Base-by-base conservation (phyloP, 1,140 invertebrate species). In the Mactra quadrangularis region DNA sequence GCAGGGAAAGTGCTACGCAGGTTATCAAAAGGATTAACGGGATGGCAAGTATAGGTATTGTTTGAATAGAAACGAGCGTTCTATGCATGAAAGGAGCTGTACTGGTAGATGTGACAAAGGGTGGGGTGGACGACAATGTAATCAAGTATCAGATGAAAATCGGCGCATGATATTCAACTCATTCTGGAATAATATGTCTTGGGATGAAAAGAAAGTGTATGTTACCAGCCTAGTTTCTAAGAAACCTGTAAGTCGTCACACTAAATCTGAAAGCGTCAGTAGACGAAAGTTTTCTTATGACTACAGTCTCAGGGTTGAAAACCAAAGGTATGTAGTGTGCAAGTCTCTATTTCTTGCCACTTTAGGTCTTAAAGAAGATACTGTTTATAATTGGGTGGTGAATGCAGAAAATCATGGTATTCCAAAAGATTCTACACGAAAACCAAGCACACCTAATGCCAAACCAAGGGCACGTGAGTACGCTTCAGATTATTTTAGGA, bases 341-440 rank as follows among this genome's bases (percentile, higher is more conserved):
- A 74, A 74, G 33, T 6, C 33, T 13, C 11, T 74, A 53, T 74
- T 68, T 47, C 47, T 68, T 29, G 25, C 38, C 22, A 68, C 64
- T 19, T 31, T 64, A 38, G 60, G 60, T 3, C 53, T 27, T 9
- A 19, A 31, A 22, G 31, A 45, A 27, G 19, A 27, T 29, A 35
- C 19, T 4, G 27, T 57, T 27, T 35, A 53, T 35, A 29, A 55
- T 22, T 52, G 31, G 47, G 19, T 57, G 15, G 19, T 29, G 15
- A 22, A n/a, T n/a, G n/a, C n/a, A n/a, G n/a, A n/a, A 62, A 13
- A 31, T 31, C 11, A 29, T 7, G n/a, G n/a, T n/a, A 13, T 25
- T 29, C 9, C 45, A 50, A n/a, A n/a, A n/a, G n/a, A n/a, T n/a
- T n/a, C n/a, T n/a, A n/a, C n/a, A n/a, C n/a, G 38, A 19, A 50